Percentiles rank a stretch among this genome's conserved stretches.
These are phyloP conservation scores for Distichodus sexfasciatus DNA, from an alignment of 2,797 vertebrate genomes.

Conservation along the genomic window DNA sequence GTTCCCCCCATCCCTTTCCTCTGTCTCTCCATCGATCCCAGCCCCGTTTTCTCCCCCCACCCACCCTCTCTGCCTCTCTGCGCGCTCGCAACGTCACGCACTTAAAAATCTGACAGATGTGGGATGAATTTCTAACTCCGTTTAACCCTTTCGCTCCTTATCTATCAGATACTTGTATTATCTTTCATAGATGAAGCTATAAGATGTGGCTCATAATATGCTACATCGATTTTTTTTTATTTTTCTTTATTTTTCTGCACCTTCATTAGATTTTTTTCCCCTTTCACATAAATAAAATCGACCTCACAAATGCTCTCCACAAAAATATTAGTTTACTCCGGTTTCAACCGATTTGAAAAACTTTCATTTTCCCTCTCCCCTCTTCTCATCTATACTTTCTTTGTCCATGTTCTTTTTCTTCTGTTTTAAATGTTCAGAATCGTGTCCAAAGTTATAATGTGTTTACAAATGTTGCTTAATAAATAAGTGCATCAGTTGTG, in stretches of 20 bases:
- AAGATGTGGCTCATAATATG: too few relatives aligned
- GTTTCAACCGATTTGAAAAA: not conserved
- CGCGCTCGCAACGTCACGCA: slow-evolving; percentile 80
- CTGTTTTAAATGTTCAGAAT: too few relatives aligned
- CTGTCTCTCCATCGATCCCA: slow-evolving; percentile 83
- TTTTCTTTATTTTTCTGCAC: too few relatives aligned
- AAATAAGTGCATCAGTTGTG: too few relatives aligned
- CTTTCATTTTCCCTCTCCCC: not conserved
- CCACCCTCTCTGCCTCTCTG: slow-evolving; percentile 59
- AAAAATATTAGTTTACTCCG: not conserved
- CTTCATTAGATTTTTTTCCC: not conserved
- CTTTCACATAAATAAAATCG: not conserved
- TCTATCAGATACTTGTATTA: slow-evolving; percentile 27
- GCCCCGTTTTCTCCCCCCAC: slow-evolving; percentile 64
- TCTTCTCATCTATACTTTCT: not conserved
- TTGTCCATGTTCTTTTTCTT: not conserved
- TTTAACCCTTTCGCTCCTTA: slow-evolving; percentile 81
- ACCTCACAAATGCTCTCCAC: not conserved
- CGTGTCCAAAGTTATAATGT: too few relatives aligned
- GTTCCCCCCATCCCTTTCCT: slow-evolving; percentile 75
- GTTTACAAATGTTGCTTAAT: too few relatives aligned
- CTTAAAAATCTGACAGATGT: slow-evolving; percentile 90
- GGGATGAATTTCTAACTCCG: slow-evolving; percentile 85
- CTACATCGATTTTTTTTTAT: too few relatives aligned
- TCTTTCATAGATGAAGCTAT: slow-evolving; percentile 1